Evolutionary conservation across 2,113 vertebrate species (phyloP), one percentile per base, ranked within the genome.

Genomic region (Tychaedon coryphoeus): DNA sequence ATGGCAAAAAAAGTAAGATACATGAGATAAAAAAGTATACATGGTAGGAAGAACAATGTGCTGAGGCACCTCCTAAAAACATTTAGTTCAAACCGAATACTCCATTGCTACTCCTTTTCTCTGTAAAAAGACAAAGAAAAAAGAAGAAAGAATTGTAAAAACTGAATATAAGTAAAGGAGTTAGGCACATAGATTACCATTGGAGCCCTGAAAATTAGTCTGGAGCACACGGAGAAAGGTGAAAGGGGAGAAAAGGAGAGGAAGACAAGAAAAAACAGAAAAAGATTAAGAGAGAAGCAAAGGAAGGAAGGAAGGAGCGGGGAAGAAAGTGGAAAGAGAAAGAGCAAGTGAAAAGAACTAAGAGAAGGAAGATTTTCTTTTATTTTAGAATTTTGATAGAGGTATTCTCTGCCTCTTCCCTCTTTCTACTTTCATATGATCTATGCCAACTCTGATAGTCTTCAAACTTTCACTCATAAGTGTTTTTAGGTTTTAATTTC

Each of bases 261-360:
- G 6, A 34, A 57, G 11, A 26, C 5, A 12, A 9, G 23, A 16
- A 36, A 57, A 54, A 4, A 57, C 5, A 48, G 23, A 38, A 31
- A 60, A 58, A 17, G 2, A 22, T 31, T 22, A 33, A 13, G 4
- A 7, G 5, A 29, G 12, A 33, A 58, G 14, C 13, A 24, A 23
- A 31, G 2, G 18, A n/a, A n/a, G 10, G 12, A 26, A 38, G 5
- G 12, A 11, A 2, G 0, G n/a, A n/a, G n/a, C n/a, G n/a, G 2
- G 1, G 5, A 2, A 22, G 8, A 8, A 23, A 51, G 14, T 51
- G 11, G 24, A 15, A 4, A 20, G 4, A 14, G 24, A 15, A 4
- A 20, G 4, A 60, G 5, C 0, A 14, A n/a, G 6, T 15, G 2
- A 29, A 61, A 69, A 28, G 2, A 40, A 36, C 18, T 53, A 15